Conservation (phyloP, 2,797 vertebrate species). For the Tarsius wallacei region DNA sequence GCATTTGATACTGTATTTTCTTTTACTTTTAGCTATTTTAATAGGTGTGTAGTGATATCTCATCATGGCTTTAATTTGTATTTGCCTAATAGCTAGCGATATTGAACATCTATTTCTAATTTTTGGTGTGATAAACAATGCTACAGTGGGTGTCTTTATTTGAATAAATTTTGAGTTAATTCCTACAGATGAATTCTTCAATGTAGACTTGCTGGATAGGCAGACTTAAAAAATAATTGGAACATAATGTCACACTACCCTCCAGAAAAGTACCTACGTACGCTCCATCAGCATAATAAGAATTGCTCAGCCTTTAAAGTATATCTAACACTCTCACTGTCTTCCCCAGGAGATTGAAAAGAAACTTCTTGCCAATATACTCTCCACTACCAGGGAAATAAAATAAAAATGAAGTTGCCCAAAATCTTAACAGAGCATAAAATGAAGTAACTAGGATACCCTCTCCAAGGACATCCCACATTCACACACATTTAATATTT, state of each 20-base stretch:
- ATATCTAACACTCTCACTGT: not conserved
- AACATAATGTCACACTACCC: not conserved
- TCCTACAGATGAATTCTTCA: constrained; percentile 38
- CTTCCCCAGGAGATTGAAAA: not conserved
- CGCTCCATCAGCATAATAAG: not conserved
- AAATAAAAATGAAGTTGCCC: not conserved
- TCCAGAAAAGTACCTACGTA: not conserved
- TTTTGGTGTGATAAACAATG: constrained; percentile 19
- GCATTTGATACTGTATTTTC: not conserved
- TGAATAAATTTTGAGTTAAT: constrained; percentile 40
- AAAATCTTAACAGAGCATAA: constrained; percentile 53
- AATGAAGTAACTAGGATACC: not conserved
- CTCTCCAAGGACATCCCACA: not conserved
- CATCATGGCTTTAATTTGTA: not conserved
- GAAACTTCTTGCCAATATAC: not conserved
- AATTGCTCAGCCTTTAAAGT: not conserved
- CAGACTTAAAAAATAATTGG: not conserved
- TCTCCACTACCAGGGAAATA: not conserved
- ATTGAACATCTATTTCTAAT: constrained; percentile 10
- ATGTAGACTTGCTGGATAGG: not conserved
- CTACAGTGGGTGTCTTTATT: not conserved
- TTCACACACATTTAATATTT: not conserved
- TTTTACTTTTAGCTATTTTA: constrained; percentile 2
- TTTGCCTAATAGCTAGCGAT: constrained; percentile 51
- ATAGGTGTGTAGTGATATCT: not conserved